Percentiles rank a stretch among this genome's conserved stretches.
Evolutionary conservation across 2,888 invertebrate species (phyloP).

Genomic region (Melitaea athalia): DNA sequence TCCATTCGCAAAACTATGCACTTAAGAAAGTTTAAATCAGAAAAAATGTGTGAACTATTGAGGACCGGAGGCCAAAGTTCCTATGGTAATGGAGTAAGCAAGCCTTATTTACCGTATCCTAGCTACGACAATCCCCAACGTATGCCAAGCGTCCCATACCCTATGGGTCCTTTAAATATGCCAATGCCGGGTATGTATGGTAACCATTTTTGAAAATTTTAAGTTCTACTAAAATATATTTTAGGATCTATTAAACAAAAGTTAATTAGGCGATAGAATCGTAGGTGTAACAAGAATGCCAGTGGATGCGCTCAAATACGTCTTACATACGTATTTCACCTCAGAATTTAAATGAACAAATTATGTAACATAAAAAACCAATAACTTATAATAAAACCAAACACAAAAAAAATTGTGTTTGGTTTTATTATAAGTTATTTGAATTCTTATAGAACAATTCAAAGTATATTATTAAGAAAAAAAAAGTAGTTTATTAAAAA

Average conservation of each 20-base stretch:
- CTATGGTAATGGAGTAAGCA: slow-evolving; percentile 67
- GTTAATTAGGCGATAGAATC: not conserved
- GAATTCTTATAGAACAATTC: no score
- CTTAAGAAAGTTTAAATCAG: slow-evolving; percentile 93
- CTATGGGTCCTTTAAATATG: slow-evolving; percentile 88
- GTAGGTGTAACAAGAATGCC: not conserved
- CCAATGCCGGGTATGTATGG: slow-evolving; percentile 86
- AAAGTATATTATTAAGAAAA: no score
- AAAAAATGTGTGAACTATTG: slow-evolving; percentile 93
- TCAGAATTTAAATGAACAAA: no score
- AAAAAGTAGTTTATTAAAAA: no score
- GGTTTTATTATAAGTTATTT: no score
- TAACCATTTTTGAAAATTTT: slow-evolving; percentile 64
- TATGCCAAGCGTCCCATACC: slow-evolving; percentile 86
- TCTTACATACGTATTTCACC: no score
- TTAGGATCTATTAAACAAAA: not conserved
- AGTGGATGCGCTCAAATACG: not conserved
- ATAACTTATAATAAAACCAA: no score
- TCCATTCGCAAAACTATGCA: slow-evolving; percentile 83
- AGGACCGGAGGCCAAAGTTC: slow-evolving; percentile 62
- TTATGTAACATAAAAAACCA: no score
- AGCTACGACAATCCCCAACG: slow-evolving; percentile 73
- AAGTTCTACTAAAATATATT: not conserved
- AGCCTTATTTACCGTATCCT: slow-evolving; percentile 73
- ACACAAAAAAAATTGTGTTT: no score